phyloP scores from a whole-genome alignment of 1,140 invertebrate species.

The Thrips palmi region DNA sequence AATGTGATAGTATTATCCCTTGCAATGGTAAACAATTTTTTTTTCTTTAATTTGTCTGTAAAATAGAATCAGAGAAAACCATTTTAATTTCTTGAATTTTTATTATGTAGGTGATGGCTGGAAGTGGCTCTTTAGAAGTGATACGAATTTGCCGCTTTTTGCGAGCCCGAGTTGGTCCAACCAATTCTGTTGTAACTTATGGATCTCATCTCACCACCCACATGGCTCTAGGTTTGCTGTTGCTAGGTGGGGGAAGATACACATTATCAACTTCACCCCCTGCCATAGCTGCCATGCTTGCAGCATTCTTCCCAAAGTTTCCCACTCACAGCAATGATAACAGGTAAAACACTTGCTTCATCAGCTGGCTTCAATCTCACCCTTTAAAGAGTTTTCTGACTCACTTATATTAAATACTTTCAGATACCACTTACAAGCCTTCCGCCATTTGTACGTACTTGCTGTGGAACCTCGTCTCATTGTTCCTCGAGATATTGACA shows the following conservation, averaged over 20 bases:
- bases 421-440: conserved; percentile 86
- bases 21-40: conserved; percentile 40
- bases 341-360: conserved; percentile 33
- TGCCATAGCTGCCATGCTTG: conserved; percentile 72
- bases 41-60: conserved; percentile 15
- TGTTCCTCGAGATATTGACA: conserved; percentile 70
- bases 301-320: conserved; percentile 91
- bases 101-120: conserved; percentile 59
- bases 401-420: conserved; percentile 14
- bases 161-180: conserved; percentile 45
- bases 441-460: conserved; percentile 86
- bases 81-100: conserved; percentile 1
- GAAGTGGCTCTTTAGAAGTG: conserved; percentile 77
- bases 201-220: conserved; percentile 88
- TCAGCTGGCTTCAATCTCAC: not conserved
- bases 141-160: conserved; percentile 71
- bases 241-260: conserved; percentile 81
- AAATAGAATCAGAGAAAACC: conserved; percentile 13
- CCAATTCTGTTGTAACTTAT: conserved; percentile 54
- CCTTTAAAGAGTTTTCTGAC: not conserved
- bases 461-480: conserved; percentile 77
- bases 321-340: conserved; percentile 93
- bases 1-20: conserved; percentile 64
- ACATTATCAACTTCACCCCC: conserved; percentile 68
- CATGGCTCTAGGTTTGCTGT: conserved; percentile 80